These are phyloP conservation scores for Eupleurogrammus muticus DNA, from an alignment of 2,797 vertebrate genomes.

Conservation along the genomic window DNA sequence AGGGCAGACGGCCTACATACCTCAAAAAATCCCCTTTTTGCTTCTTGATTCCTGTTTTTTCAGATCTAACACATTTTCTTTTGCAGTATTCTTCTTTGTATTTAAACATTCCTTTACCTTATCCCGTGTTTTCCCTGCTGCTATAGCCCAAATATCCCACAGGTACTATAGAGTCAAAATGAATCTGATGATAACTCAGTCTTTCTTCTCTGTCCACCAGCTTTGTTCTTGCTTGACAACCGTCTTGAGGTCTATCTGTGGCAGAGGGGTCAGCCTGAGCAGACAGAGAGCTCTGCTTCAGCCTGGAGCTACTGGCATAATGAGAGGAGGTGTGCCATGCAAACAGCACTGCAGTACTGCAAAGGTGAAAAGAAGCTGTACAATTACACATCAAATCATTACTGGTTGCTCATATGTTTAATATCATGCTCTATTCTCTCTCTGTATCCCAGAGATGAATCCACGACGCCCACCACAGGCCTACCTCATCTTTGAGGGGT, in stretches of 20 bases:
- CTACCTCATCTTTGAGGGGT: slow-evolving; percentile 82
- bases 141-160: not conserved
- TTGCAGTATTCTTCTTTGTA: not conserved
- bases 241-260: slow-evolving; percentile 87
- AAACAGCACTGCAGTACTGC: slow-evolving; percentile 85
- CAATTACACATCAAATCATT: fast-evolving
- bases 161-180: not conserved
- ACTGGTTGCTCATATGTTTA: not conserved
- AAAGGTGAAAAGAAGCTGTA: slow-evolving; percentile 71
- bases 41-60: too few relatives aligned
- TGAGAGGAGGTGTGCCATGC: slow-evolving; percentile 83
- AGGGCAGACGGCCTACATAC: slow-evolving; percentile 9
- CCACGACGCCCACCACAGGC: slow-evolving; percentile 81
- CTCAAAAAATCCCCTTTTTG: not conserved
- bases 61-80: not conserved
- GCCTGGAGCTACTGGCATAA: slow-evolving; percentile 74
- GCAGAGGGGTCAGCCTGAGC: slow-evolving; percentile 76
- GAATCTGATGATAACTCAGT: not conserved
- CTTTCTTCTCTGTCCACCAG: slow-evolving; percentile 58
- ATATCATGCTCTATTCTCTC: not conserved
- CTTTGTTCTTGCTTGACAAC: slow-evolving; percentile 86
- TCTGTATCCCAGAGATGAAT: slow-evolving; percentile 79
- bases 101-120: not conserved
- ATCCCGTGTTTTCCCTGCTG: not conserved
- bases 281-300: slow-evolving; percentile 56